Percentiles rank a stretch among this genome's conserved stretches.
Evolutionary conservation across 2,113 vertebrate genomes (phyloP).

Genomic region (Mandrillus leucophaeus): DNA sequence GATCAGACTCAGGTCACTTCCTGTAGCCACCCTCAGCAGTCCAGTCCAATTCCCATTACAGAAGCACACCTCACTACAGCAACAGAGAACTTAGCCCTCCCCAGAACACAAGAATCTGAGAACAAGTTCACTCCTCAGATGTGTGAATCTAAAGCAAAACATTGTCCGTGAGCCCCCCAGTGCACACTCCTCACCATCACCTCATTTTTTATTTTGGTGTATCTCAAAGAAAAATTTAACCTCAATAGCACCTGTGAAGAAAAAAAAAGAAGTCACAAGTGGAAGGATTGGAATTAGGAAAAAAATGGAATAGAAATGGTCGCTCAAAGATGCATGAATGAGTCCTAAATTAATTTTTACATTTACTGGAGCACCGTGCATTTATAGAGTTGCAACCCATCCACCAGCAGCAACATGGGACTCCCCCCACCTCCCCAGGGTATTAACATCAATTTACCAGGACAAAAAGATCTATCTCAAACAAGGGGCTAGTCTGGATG

Average conservation of each 20-base stretch:
- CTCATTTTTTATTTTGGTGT: neutral
- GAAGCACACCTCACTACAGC: neutral
- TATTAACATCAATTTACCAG: neutral
- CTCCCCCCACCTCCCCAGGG: no score
- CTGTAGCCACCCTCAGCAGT: neutral
- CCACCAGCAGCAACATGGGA: neutral
- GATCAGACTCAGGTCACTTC: neutral
- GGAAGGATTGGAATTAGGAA: rapidly evolving
- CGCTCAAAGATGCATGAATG: neutral
- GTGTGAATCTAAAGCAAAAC: neutral
- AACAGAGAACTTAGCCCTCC: neutral
- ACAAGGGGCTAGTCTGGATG: neutral
- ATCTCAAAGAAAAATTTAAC: neutral
- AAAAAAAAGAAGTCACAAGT: neutral
- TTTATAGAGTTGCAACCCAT: neutral
- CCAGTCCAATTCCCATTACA: neutral
- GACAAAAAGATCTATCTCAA: neutral
- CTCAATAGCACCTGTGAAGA: neutral
- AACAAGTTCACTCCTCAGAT: no score
- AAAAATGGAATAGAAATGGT: neutral
- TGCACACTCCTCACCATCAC: neutral
- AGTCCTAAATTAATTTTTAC: neutral
- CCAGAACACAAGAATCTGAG: neutral
- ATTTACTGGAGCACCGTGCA: neutral
- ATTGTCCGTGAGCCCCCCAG: rapidly evolving